Evolutionary conservation across 2,888 invertebrate species (phyloP).

Genomic region (Ectemnius lituratus): DNA sequence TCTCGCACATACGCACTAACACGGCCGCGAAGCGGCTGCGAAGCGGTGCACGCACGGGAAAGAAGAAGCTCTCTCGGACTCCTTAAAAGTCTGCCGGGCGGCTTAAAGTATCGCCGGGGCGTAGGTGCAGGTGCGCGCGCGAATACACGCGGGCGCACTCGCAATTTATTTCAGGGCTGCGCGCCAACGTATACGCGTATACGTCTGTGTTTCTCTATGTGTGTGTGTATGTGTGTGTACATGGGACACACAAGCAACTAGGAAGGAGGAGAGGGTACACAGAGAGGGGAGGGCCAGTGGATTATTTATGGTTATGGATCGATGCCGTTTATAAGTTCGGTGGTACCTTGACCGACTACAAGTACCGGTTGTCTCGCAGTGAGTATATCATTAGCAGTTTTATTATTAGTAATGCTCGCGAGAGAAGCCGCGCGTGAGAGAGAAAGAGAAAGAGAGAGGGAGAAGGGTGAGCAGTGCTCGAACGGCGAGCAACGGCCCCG

Average conservation of each 20-base stretch:
- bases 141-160: constrained; percentile 34
- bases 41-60: background rate
- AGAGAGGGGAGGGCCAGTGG: no score
- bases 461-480: constrained; percentile 9
- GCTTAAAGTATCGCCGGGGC: constrained; percentile 46
- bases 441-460: no score
- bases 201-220: constrained; percentile 27
- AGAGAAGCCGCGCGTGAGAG: no score
- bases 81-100: constrained; percentile 12
- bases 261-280: no score
- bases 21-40: no score
- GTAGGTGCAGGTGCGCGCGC: constrained; percentile 61
- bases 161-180: constrained; percentile 55
- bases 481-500: constrained; percentile 40
- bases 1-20: constrained; percentile 23
- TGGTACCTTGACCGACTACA: constrained; percentile 60
- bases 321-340: constrained; percentile 57
- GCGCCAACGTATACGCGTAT: constrained; percentile 38
- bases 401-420: constrained; percentile 54
- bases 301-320: constrained; percentile 60
- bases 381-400: constrained; percentile 61
- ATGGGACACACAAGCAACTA: constrained; percentile 11
- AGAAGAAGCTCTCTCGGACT: constrained; percentile 4
- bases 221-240: constrained; percentile 22
- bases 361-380: constrained; percentile 57